Evolutionary conservation across 2,888 invertebrate genomes (phyloP).

Genomic region (Orthonevra nobilis): DNA sequence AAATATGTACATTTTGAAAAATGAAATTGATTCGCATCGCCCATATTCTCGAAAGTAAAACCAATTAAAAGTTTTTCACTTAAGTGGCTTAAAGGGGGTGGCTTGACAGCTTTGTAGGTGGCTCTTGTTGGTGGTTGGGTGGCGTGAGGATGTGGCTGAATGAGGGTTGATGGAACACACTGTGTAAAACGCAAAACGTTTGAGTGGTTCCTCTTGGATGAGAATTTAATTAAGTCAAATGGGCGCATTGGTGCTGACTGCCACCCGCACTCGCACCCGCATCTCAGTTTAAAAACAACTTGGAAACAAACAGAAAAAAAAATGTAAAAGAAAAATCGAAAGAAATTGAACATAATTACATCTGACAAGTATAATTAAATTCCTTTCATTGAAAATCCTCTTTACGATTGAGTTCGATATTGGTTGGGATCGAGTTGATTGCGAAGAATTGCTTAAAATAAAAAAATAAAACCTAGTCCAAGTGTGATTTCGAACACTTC

Average conservation of each 20-base stretch:
- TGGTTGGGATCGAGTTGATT: slow-evolving; percentile 18
- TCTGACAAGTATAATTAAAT: slow-evolving; percentile 68
- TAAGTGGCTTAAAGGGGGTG: slow-evolving; percentile 67
- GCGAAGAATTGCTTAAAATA: slow-evolving; percentile 16
- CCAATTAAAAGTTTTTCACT: slow-evolving; percentile 70
- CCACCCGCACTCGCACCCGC: neutral
- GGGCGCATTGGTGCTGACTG: slow-evolving; percentile 33
- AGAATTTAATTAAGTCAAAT: slow-evolving; percentile 62
- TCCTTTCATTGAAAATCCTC: slow-evolving; percentile 54
- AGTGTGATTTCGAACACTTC: slow-evolving; percentile 59
- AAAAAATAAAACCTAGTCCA: neutral
- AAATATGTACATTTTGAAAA: slow-evolving; percentile 41
- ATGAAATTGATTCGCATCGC: slow-evolving; percentile 59
- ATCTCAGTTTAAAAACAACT: neutral
- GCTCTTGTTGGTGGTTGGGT: neutral
- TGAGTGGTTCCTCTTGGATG: slow-evolving; percentile 44
- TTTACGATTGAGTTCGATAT: slow-evolving; percentile 30
- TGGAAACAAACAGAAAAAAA: slow-evolving; percentile 10
- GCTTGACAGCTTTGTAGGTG: slow-evolving; percentile 8
- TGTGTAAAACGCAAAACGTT: slow-evolving; percentile 10
- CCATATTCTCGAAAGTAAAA: slow-evolving; percentile 63
- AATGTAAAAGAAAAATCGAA: slow-evolving; percentile 45
- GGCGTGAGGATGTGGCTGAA: slow-evolving; percentile 10
- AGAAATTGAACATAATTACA: slow-evolving; percentile 67
- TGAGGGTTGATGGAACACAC: slow-evolving; percentile 24